These are phyloP conservation scores for Characodon lateralis DNA, from an alignment of 2,797 vertebrate species.

Conservation along the genomic window DNA sequence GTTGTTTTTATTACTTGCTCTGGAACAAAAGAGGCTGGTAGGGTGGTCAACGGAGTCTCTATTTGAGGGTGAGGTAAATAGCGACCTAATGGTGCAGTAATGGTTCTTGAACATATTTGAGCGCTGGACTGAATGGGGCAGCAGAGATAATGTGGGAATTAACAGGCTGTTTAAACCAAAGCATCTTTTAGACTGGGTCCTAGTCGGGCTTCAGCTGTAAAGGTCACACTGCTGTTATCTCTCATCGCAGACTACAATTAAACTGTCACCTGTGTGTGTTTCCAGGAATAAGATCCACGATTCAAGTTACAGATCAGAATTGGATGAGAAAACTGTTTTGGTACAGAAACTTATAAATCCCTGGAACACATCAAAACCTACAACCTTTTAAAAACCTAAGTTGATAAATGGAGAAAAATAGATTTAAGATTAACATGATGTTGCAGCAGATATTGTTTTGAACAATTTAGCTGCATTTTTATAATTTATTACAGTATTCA, in stretches of 20 bases:
- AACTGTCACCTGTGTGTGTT: constrained; percentile 52
- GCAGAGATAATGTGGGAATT: constrained; percentile 77
- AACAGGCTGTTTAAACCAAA: constrained; percentile 77
- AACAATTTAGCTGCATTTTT: too few relatives aligned
- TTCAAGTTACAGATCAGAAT: constrained; percentile 1
- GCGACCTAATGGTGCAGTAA: constrained; percentile 69
- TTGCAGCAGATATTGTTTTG: too few relatives aligned
- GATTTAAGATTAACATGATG: too few relatives aligned
- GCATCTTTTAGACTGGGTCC: constrained; percentile 55
- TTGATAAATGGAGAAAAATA: too few relatives aligned
- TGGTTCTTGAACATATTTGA: constrained; percentile 53
- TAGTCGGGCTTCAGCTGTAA: constrained; percentile 45
- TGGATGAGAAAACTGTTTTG: neutral
- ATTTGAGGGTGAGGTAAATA: constrained; percentile 69
- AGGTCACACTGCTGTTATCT: constrained; percentile 66
- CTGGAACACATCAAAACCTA: neutral
- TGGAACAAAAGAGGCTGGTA: constrained; percentile 67
- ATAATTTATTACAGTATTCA: too few relatives aligned
- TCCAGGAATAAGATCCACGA: constrained; percentile 18
- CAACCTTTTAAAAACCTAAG: neutral
- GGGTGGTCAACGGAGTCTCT: constrained; percentile 52
- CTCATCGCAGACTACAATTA: constrained; percentile 49
- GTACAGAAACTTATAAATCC: neutral
- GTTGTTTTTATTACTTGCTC: constrained; percentile 61
- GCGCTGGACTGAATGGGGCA: constrained; percentile 54